Base-by-base conservation (phyloP, 2,113 vertebrate species). In the Ageneiosus marmoratus region DNA sequence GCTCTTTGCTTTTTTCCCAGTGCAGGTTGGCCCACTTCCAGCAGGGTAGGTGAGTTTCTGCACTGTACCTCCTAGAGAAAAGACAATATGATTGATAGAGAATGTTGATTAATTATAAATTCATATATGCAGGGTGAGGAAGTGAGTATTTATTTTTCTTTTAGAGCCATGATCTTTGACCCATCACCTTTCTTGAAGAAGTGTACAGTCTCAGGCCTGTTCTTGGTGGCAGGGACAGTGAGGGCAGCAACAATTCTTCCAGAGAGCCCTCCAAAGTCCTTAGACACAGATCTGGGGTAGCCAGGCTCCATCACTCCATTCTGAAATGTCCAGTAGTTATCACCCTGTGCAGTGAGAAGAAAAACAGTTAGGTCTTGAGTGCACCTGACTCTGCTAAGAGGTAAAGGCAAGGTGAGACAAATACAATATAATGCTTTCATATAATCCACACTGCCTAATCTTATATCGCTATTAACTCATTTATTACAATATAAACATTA, bases 241-340 rank as follows among this genome's bases (percentile, higher is more conserved):
- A 98, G 93, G 0, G 94, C 95, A 55, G 95, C 95, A 1, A 83
- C 90, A 86, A 98, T 94, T 90, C 88, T 92, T 77, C 96, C 96
- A 20, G 83, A 94, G 53, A 98, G 87, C 70, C 96, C 96, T 53
- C 94, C 95, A 90, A 98, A 98, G 86, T 96, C 97, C 1, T 92
- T 94, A 0, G 90, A 80, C 0, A 98, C 92, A 85, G 88, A 92
- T 90, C 95, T 96, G 72, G 97, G 97, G 74, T 95, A 98, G 0
- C 96, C 95, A 3, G 88, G 18, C 80, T 97, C 95, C 93, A 94
- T 91, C 41, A 93, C 77, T 8, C 95, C 95, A 0, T 95, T 94
- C 55, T 96, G 95, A 74, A 98, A 95, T 67, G 95, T 94, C 97
- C 97, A 98, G 85, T 93, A 96, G 2, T 93, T 91, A n/a, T 95